phyloP scores from a whole-genome alignment of 1,140 invertebrate genomes.

The Hycleus phaleratus region DNA sequence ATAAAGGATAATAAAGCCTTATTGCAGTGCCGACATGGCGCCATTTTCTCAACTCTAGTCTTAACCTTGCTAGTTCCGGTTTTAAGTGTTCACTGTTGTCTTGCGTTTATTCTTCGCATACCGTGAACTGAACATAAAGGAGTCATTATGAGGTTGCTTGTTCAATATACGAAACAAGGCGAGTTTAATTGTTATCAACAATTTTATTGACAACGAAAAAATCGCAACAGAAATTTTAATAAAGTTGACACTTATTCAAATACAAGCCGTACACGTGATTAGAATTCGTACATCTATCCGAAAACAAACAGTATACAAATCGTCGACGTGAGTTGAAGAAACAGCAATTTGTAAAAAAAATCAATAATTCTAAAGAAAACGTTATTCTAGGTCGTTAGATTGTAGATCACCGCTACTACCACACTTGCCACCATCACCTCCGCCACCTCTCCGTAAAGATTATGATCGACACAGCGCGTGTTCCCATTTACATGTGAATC shows the following conservation, averaged over 20 bases:
- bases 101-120: neutral
- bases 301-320: too few species aligned
- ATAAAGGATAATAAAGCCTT: conserved; percentile 35
- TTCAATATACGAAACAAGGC: neutral
- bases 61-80: conserved; percentile 8
- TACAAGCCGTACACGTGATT: too few species aligned
- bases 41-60: conserved; percentile 23
- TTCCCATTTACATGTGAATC: conserved; percentile 33
- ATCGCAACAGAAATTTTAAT: neutral
- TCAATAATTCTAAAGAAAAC: too few species aligned
- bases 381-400: too few species aligned
- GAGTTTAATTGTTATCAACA: too few species aligned
- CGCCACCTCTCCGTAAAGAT: neutral
- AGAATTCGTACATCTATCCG: too few species aligned
- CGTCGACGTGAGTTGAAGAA: too few species aligned
- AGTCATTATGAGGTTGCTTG: conserved; percentile 8
- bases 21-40: conserved; percentile 27
- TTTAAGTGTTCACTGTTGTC: conserved; percentile 6
- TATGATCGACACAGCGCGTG: conserved; percentile 24
- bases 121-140: too few species aligned
- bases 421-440: neutral
- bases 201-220: neutral
- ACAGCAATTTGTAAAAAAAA: too few species aligned
- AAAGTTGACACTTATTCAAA: too few species aligned
- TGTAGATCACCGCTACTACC: neutral